These are phyloP conservation scores for Semaprochilodus insignis DNA, from an alignment of 2,797 vertebrate genomes.

Conservation along the genomic window DNA sequence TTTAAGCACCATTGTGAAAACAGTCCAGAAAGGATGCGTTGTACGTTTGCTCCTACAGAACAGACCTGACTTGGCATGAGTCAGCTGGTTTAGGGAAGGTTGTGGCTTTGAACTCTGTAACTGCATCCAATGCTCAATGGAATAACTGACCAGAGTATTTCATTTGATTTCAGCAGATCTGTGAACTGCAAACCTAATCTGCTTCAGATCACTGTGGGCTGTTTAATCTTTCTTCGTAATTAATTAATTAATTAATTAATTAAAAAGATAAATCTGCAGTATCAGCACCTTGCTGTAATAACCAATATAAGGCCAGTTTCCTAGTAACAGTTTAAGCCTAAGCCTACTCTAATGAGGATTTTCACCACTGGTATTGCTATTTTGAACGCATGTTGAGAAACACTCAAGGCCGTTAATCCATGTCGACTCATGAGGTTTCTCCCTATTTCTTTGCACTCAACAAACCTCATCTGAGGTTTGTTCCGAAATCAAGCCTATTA, in stretches of 20 bases:
- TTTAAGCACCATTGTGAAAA: not conserved
- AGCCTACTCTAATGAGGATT: constrained; percentile 14
- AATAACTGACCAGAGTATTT: not conserved
- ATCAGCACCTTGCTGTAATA: not conserved
- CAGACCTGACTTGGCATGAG: too few species aligned
- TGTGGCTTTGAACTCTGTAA: not conserved
- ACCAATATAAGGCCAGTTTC: not conserved
- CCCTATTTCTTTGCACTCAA: not conserved
- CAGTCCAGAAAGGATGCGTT: not conserved
- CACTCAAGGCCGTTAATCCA: not conserved
- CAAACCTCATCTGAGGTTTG: not conserved
- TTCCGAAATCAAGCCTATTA: not conserved
- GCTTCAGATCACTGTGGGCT: not conserved
- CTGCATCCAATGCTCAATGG: not conserved
- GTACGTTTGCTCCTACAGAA: not conserved
- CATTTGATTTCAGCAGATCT: not conserved
- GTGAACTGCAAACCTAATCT: not conserved
- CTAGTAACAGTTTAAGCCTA: constrained; percentile 8
- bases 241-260: not conserved
- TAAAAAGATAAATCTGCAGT: not conserved
- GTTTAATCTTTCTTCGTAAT: not conserved
- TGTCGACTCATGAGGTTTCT: not conserved
- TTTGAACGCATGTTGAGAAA: not conserved
- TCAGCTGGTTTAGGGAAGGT: not conserved
- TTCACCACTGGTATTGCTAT: not conserved